Evolutionary conservation across 2,113 vertebrate genomes (phyloP).

Genomic region (Heloderma charlesbogerti): DNA sequence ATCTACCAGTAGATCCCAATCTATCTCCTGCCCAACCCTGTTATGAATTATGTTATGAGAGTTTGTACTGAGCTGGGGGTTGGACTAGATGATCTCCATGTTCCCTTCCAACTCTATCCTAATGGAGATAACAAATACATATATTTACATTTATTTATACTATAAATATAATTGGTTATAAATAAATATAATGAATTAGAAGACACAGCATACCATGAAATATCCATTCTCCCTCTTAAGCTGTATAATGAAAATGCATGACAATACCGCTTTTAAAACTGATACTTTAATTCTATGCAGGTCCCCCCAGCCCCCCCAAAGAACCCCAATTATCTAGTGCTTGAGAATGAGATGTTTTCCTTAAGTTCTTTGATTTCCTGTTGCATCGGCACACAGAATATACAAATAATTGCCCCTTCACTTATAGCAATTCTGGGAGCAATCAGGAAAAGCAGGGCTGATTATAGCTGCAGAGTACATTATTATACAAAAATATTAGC

Average conservation of each 20-base stretch:
- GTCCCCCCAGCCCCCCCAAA: background rate
- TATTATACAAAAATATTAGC: conserved; percentile 51
- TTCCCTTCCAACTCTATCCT: too few relatives aligned
- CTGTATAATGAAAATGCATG: background rate
- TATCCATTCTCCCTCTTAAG: background rate
- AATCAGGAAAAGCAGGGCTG: conserved; percentile 50
- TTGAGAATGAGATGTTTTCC: background rate
- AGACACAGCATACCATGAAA: background rate
- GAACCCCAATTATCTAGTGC: background rate
- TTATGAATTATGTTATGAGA: too few relatives aligned
- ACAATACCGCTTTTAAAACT: background rate
- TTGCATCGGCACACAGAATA: conserved; percentile 28
- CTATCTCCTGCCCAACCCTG: too few relatives aligned
- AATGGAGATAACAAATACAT: too few relatives aligned
- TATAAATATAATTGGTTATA: too few relatives aligned
- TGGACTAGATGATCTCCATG: too few relatives aligned
- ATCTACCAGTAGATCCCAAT: too few relatives aligned
- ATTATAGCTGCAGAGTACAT: conserved; percentile 58
- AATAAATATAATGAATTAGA: background rate
- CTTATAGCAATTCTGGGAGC: conserved; percentile 42
- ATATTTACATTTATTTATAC: too few relatives aligned
- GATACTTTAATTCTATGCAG: background rate
- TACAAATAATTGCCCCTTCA: conserved; percentile 47
- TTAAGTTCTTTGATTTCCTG: conserved; percentile 12
- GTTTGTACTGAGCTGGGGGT: too few relatives aligned